Conservation (phyloP, 2,888 invertebrate species). For the Leptodirus hochenwartii region DNA sequence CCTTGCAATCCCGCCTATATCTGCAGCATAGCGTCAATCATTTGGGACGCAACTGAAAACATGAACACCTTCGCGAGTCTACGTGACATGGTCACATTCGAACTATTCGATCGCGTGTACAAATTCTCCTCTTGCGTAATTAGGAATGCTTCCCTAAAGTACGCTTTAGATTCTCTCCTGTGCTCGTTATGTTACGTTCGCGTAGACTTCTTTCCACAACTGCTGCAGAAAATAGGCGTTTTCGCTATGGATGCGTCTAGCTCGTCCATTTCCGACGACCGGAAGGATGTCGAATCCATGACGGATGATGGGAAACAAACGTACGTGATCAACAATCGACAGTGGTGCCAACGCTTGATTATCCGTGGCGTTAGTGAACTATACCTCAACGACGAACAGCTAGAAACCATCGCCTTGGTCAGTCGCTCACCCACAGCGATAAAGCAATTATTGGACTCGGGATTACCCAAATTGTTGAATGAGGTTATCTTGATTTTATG, state of each 20-base stretch:
- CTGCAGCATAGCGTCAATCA: conserved; percentile 65
- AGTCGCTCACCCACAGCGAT: conserved; percentile 67
- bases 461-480: conserved; percentile 45
- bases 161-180: conserved; percentile 67
- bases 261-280: conserved; percentile 39
- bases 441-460: conserved; percentile 56
- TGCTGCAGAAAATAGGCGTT: conserved; percentile 57
- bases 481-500: conserved; percentile 37
- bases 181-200: conserved; percentile 76
- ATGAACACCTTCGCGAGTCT: conserved; percentile 43
- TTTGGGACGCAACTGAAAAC: conserved; percentile 41
- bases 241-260: conserved; percentile 31
- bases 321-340: conserved; percentile 27
- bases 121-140: conserved; percentile 48
- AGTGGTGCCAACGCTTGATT: conserved; percentile 39
- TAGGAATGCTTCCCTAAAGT: conserved; percentile 38
- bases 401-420: conserved; percentile 60
- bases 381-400: conserved; percentile 41
- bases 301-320: conserved; percentile 49
- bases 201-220: conserved; percentile 53
- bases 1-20: conserved; percentile 36
- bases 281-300: conserved; percentile 36
- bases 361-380: conserved; percentile 35
- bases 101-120: conserved; percentile 59
- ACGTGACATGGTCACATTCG: conserved; percentile 46